Base-by-base conservation (phyloP, 2,888 invertebrate genomes). In the Eilema depressum region DNA sequence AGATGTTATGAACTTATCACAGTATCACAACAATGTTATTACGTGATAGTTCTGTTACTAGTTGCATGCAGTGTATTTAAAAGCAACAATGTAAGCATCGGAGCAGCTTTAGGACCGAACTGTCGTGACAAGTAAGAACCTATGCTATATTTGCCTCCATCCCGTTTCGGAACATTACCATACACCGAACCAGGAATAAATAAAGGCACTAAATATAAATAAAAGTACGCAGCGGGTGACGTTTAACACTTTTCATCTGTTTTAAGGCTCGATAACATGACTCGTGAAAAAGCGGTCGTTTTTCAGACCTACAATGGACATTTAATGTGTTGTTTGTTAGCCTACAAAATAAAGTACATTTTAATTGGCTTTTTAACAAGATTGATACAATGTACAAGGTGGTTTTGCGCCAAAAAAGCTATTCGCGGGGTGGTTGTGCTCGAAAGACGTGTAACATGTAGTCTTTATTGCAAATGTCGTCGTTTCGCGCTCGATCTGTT, bases 151-250 rank as follows among this genome's bases (percentile, higher is more conserved):
- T 2, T 37, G 23, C 33, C 33, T 80, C 83, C 83, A 84, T 87
- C 85, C 85, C 85, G 85, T 86, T 88, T 88, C 79, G 83, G 83
- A 77, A 75, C 85, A 85, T 85, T 85, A 85, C 79, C 82, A 83
- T 84, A 81, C 77, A 80, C 80, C 80, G 81, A 82, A 82, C 78
- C 63, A 75, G 75, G 76, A 83, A 83, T 85, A 86, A 88, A 88
- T 86, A 87, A 84, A 77, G 73, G 77, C 71, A 77, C 73, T 83
- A 74, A 78, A 84, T 82, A 81, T 81, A 84, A 83, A 83, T 82
- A 82, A 81, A 82, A 76, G 77, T 76, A 76, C 74, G 69, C 60
- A 75, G 72, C 75, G 72, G 62, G 72, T 71, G 76, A 81, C 75
- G 72, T 83, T 82, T 75, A 78, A 75, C 76, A 77, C 78, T 75